phyloP scores from a whole-genome alignment of 2,797 vertebrate genomes.

The Erpetoichthys calabaricus region DNA sequence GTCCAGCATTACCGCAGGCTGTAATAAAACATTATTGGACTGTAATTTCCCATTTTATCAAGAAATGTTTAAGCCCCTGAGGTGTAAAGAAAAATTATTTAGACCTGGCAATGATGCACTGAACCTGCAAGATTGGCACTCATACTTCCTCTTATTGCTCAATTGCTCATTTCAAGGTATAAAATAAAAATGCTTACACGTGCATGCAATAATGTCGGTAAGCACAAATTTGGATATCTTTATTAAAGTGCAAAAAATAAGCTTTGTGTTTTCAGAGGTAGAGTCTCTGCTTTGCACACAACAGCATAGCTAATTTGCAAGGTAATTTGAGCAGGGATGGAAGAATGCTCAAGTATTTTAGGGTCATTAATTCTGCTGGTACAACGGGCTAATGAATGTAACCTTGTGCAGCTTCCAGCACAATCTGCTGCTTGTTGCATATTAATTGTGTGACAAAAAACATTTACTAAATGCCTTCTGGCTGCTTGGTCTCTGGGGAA shows the following conservation, averaged over 20 bases:
- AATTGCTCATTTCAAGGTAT: no score
- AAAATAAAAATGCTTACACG: no score
- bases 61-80: no score
- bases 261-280: constrained; percentile 9
- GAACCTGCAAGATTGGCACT: no score
- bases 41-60: no score
- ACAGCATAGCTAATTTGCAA: constrained; percentile 30
- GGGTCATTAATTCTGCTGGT: constrained; percentile 40
- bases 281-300: constrained; percentile 12
- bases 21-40: no score
- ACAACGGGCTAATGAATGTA: constrained; percentile 43
- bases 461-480: constrained; percentile 1
- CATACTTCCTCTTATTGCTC: no score
- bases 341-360: constrained; percentile 23
- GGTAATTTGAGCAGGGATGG: constrained; percentile 30
- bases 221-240: no score
- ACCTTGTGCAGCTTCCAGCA: constrained; percentile 24
- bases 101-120: no score
- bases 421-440: constrained; percentile 3
- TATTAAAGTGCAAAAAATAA: not conserved
- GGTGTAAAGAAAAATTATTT: no score
- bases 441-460: constrained; percentile 11
- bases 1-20: no score
- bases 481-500: constrained; percentile 4
- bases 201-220: no score